These are phyloP conservation scores for Latrodectus geometricus DNA, from an alignment of 1,140 invertebrate genomes.

Conservation along the genomic window DNA sequence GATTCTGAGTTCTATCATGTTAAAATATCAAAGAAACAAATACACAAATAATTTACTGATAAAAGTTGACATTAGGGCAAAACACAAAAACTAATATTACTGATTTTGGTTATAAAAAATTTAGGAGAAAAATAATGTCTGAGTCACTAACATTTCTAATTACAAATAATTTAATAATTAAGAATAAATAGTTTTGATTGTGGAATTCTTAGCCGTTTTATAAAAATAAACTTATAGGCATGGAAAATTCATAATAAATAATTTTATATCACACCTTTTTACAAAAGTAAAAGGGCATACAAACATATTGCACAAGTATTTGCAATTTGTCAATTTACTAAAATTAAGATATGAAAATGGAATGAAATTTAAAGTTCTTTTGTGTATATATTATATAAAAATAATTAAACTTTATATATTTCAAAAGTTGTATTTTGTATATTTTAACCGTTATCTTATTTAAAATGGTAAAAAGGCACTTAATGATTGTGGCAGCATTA, in stretches of 20 bases:
- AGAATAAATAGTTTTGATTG: no score
- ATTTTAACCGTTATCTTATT: background rate
- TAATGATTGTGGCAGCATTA: conserved; percentile 50
- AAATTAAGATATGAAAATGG: conserved; percentile 11
- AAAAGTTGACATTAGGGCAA: no score
- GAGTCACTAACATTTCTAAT: no score
- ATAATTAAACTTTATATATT: conserved; percentile 29
- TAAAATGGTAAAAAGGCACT: conserved; percentile 43
- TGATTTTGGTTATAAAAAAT: no score
- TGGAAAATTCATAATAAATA: background rate
- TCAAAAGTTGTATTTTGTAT: conserved; percentile 1
- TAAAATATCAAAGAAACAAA: no score
- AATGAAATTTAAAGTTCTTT: conserved; percentile 9
- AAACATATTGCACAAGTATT: background rate
- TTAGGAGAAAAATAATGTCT: no score
- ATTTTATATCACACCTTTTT: background rate
- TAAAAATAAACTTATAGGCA: no score
- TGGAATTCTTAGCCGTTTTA: no score
- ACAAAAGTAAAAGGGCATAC: background rate
- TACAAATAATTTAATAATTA: no score
- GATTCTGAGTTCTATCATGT: no score
- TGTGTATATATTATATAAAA: conserved; percentile 31
- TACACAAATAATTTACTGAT: no score
- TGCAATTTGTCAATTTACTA: conserved; percentile 4
- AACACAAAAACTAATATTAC: no score